phyloP scores from a whole-genome alignment of 1,140 invertebrate genomes.

The Ceratoteleas bidentatus region DNA sequence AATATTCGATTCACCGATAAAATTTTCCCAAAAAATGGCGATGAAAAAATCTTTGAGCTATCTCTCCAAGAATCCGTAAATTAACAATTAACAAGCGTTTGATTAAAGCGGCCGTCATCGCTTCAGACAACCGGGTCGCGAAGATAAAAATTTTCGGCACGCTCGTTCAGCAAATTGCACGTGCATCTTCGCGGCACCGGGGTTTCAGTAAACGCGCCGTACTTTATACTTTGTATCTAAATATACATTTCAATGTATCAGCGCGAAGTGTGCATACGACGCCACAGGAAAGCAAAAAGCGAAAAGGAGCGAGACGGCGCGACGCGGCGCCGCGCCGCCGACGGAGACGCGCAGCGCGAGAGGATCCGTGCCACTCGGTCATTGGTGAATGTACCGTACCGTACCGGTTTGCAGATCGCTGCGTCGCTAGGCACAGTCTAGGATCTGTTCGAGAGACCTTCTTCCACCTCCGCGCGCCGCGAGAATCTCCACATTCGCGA shows the following conservation, averaged over 20 bases:
- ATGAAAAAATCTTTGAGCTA: too few species aligned
- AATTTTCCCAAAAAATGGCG: too few species aligned
- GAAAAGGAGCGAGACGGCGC: slow-evolving; percentile 55
- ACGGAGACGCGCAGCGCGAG: slow-evolving; percentile 69
- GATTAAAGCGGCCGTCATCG: slow-evolving; percentile 25
- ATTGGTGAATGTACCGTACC: slow-evolving; percentile 81
- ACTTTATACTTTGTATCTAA: slow-evolving; percentile 52
- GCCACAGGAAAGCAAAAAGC: slow-evolving; percentile 54
- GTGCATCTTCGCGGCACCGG: neutral
- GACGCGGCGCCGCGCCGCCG: slow-evolving; percentile 25
- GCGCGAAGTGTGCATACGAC: slow-evolving; percentile 39
- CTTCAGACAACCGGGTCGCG: neutral
- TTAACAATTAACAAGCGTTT: slow-evolving; percentile 37
- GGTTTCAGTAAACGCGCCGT: slow-evolving; percentile 41
- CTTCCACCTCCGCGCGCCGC: slow-evolving; percentile 54
- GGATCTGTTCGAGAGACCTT: slow-evolving; percentile 56
- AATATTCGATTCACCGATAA: too few species aligned
- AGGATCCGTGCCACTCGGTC: slow-evolving; percentile 81
- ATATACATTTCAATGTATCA: slow-evolving; percentile 46
- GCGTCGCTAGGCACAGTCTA: slow-evolving; percentile 64
- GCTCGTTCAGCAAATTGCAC: slow-evolving; percentile 23
- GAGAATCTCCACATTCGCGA: slow-evolving; percentile 45
- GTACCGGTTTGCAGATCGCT: slow-evolving; percentile 70
- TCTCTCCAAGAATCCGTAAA: slow-evolving; percentile 1
- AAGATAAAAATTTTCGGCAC: slow-evolving; percentile 17